Conservation (phyloP, 2,888 invertebrate species). For the Spodoptera exigua region DNA sequence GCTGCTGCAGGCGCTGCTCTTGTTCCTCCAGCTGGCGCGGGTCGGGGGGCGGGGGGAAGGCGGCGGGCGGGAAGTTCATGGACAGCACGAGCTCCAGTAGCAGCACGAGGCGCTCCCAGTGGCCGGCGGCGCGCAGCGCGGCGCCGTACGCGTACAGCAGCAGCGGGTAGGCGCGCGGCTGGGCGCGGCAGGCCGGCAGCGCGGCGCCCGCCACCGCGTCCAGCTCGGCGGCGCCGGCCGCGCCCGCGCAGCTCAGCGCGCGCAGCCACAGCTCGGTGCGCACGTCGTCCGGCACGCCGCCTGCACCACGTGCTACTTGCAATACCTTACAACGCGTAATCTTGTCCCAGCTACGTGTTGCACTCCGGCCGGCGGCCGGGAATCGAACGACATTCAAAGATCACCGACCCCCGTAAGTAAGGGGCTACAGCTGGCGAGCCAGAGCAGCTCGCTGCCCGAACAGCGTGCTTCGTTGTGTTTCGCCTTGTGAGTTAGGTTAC, state of each 20-base stretch:
- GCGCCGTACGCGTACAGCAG: slow-evolving; percentile 71
- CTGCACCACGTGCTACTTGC: slow-evolving; percentile 46
- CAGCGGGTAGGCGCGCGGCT: slow-evolving; percentile 67
- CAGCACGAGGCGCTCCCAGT: slow-evolving; percentile 93
- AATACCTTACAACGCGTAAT: no score
- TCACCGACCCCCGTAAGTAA: no score
- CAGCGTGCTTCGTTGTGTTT: no score
- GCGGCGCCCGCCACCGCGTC: slow-evolving; percentile 51
- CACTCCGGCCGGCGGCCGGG: slow-evolving; percentile 12
- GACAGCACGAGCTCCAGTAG: slow-evolving; percentile 91
- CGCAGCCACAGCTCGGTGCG: slow-evolving; percentile 60
- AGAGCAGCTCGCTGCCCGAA: no score
- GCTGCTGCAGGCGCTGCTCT: slow-evolving; percentile 45
- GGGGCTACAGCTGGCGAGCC: no score
- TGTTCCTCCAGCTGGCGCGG: slow-evolving; percentile 9
- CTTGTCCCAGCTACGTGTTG: background rate
- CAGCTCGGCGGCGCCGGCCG: slow-evolving; percentile 47
- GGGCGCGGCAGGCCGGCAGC: slow-evolving; percentile 55
- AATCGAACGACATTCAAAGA: no score
- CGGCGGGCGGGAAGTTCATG: slow-evolving; percentile 88
- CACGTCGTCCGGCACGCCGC: slow-evolving; percentile 36
- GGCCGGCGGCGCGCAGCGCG: slow-evolving; percentile 82
- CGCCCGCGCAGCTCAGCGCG: slow-evolving; percentile 60
- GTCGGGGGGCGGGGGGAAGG: slow-evolving; percentile 63
- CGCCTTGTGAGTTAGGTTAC: no score